Evolutionary conservation across 2,888 invertebrate genomes (phyloP), one percentile per base, ranked within the genome.

Genomic region (Drosophila ustulata): DNA sequence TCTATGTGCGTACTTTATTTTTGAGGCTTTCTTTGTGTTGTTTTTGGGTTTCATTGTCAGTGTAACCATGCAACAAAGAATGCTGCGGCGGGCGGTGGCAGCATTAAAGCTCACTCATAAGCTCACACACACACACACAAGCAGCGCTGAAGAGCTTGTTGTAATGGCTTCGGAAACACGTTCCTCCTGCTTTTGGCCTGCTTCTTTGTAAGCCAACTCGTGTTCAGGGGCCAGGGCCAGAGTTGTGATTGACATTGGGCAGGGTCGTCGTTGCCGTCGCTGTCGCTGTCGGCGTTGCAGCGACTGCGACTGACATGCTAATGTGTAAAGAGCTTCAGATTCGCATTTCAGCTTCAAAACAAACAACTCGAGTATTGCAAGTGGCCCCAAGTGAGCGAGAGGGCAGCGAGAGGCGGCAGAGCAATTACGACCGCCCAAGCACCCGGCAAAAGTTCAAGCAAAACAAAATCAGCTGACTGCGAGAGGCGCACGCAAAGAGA

Each of bases 401-500:
- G 61, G 59, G 51, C 13, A 23, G 56, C 18, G 18, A 47, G 47
- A 25, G 45, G 34, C 51, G 53, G 46, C 50, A 1, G 18, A 18
- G 43, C 34, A 43, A 57, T 39, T 51, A 56, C 52, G 46, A 59
- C 47, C 65, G 71, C 53, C 46, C 55, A 49, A 65, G 57, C 58
- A 71, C 70, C 80, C 80, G 80, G 78, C 84, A 86, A 83, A 86
- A 86, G 87, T 84, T 86, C 83, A 85, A 88, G 77, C 88, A 88
- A 85, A 86, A 86, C 85, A 86, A 88, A 86, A 86, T 80, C 86
- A 86, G 86, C 86, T 86, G 86, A 83, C 80, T 75, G 65, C 23
- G 56, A 67, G 75, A 53, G 41, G 43, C 41, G 41, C 59, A 61
- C 39, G 7, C 28, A 47, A 56, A 61, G 64, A 68, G 75, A 58